These are phyloP conservation scores for Caenorhabditis uteleia DNA, from an alignment of 2,888 invertebrate species.

Conservation along the genomic window DNA sequence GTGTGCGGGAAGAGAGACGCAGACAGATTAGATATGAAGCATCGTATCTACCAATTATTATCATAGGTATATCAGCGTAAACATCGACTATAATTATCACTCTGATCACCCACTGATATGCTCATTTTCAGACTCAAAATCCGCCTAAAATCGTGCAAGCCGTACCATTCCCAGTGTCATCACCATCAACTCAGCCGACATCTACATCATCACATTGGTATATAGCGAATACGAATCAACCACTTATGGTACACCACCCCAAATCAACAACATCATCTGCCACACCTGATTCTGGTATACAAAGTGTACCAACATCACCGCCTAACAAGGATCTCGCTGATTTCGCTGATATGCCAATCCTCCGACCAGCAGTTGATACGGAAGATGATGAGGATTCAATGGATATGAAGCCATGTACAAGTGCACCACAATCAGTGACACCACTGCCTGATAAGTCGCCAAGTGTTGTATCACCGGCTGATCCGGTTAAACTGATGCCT, in stretches of 20 bases:
- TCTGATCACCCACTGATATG: not conserved
- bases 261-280: conserved; percentile 41
- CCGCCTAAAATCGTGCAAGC: conserved; percentile 8
- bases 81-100: too few relatives aligned
- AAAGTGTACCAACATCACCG: conserved; percentile 61
- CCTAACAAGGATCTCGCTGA: conserved; percentile 13
- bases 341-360: conserved; percentile 40
- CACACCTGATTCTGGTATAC: conserved; percentile 68
- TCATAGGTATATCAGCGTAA: too few relatives aligned
- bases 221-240: not conserved
- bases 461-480: conserved; percentile 21
- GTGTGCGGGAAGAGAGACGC: too few relatives aligned
- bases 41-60: too few relatives aligned
- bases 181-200: not conserved
- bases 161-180: not conserved
- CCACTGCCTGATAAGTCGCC: conserved; percentile 14
- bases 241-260: not conserved
- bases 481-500: conserved; percentile 6
- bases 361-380: conserved; percentile 27
- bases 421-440: conserved; percentile 43
- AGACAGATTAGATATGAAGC: too few relatives aligned
- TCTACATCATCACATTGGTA: too few relatives aligned
- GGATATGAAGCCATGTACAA: conserved; percentile 24
- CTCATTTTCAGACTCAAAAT: conserved; percentile 2
- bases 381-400: conserved; percentile 25